phyloP scores from a whole-genome alignment of 2,797 vertebrate species.

The Parambassis ranga region DNA sequence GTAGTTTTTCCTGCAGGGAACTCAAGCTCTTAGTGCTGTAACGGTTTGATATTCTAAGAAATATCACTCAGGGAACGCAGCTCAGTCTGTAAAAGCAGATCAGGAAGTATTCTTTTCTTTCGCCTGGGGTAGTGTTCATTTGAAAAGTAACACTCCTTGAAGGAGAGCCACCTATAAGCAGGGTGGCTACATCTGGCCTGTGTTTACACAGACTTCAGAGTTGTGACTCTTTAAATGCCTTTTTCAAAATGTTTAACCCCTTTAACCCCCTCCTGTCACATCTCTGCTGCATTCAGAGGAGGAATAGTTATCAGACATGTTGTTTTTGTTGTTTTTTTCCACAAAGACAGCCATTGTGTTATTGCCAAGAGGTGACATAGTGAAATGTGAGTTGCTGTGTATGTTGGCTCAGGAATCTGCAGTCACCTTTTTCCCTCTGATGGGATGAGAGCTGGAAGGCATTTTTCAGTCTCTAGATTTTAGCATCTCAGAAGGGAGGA shows the following conservation, averaged over 20 bases:
- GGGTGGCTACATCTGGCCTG: conserved; percentile 60
- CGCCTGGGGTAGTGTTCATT: conserved; percentile 23
- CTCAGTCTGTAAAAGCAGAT: neutral
- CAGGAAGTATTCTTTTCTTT: conserved; percentile 4
- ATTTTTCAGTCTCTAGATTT: neutral
- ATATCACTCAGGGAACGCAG: neutral
- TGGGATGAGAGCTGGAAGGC: conserved; percentile 34
- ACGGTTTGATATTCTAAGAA: neutral
- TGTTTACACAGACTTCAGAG: conserved; percentile 63
- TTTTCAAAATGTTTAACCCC: conserved; percentile 47
- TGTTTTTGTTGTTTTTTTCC: conserved; percentile 71
- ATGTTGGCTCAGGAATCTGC: conserved; percentile 68
- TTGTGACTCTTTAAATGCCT: conserved; percentile 61
- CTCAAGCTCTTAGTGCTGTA: neutral
- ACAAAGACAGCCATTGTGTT: conserved; percentile 78
- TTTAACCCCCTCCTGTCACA: conserved; percentile 28
- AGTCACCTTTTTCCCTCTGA: conserved; percentile 49
- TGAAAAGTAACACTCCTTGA: conserved; percentile 31
- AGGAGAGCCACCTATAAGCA: conserved; percentile 29
- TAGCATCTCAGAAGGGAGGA: neutral
- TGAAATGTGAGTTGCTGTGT: conserved; percentile 78
- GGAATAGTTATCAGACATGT: conserved; percentile 43
- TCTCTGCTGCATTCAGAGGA: conserved; percentile 10
- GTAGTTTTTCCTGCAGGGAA: neutral
- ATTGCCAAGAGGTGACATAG: conserved; percentile 75